Base-by-base conservation (phyloP, 1,140 invertebrate species). In the Ceratitis capitata region DNA sequence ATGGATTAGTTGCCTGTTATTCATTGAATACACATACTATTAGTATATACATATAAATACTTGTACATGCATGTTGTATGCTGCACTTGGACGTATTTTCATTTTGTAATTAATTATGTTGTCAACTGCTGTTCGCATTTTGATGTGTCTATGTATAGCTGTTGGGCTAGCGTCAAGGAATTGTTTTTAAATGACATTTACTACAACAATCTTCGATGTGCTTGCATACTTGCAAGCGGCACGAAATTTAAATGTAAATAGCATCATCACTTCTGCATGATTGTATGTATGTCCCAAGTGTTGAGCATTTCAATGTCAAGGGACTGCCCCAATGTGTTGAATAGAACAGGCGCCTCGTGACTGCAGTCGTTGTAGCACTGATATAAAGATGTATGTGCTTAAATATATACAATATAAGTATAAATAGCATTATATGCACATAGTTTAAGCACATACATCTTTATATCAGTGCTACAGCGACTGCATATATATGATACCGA, bases 281-380 rank as follows among this genome's bases (percentile, higher is more conserved):
- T n/a, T n/a, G n/a, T n/a, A n/a, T n/a, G 9, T 78, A 78, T 45
- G 42, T n/a, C 69, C 69, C 42, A 47, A 45, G 39, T 78, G 69
- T 78, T 23, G 39, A 23, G 23, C n/a, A 78, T 78, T 78, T 78
- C 69, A 78, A 78, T 78, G 69, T 78, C 69, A 78, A 78, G 69
- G 69, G 69, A 78, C 69, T 78, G 42, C 69, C 39, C 39, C 69
- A 78, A 78, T 78, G 39, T 78, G 69, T 78, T 47, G 39, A 35
- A 78, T 10, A 7, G n/a, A 39, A 32, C 19, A 2, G 14, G 32
- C 1, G 6, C 19, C 69, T 35, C 16, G 69, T 1, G 4, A 47
- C 45, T 78, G 32, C 42, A 47, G 26, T 29, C 10, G 58, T 26
- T 7, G 26, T 14, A 32, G 7, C 10, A 29, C 26, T 58, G 32